Evolutionary conservation across 2,888 invertebrate genomes (phyloP).

Genomic region (Gymnosoma rotundatum): DNA sequence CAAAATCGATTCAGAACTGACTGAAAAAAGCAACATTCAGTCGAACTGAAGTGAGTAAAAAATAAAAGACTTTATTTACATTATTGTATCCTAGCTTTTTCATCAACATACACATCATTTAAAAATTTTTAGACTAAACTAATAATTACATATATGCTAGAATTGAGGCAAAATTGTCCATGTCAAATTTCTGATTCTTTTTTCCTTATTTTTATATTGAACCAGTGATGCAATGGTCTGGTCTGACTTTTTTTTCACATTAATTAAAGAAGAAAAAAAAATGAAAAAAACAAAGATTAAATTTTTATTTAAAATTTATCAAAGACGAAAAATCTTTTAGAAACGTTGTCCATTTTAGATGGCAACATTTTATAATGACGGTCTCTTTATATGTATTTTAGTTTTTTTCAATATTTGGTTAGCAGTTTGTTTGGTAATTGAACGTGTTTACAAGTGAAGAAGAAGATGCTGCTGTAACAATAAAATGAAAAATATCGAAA

Average conservation of each 20-base stretch:
- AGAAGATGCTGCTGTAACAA: conserved; percentile 15
- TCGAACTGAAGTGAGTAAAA: too few relatives aligned
- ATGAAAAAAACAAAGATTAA: background rate
- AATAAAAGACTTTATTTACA: too few relatives aligned
- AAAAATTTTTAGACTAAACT: too few relatives aligned
- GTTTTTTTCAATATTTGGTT: conserved; percentile 14
- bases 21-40: too few relatives aligned
- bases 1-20: too few relatives aligned
- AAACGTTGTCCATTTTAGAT: conserved; percentile 19
- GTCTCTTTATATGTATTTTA: conserved; percentile 9
- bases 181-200: background rate
- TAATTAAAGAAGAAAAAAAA: conserved; percentile 28
- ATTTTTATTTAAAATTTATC: conserved; percentile 51
- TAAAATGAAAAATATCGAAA: conserved; percentile 74
- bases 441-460: conserved; percentile 10
- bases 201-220: background rate
- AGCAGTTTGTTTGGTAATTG: conserved; percentile 18
- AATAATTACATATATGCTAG: too few relatives aligned
- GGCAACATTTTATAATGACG: conserved; percentile 31
- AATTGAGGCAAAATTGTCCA: too few relatives aligned
- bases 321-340: conserved; percentile 40
- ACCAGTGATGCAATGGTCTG: conserved; percentile 32
- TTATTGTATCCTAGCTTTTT: too few relatives aligned
- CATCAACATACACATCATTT: too few relatives aligned
- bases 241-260: conserved; percentile 13